Conservation (phyloP, 2,797 vertebrate species). For the Sebastes vulpes region DNA sequence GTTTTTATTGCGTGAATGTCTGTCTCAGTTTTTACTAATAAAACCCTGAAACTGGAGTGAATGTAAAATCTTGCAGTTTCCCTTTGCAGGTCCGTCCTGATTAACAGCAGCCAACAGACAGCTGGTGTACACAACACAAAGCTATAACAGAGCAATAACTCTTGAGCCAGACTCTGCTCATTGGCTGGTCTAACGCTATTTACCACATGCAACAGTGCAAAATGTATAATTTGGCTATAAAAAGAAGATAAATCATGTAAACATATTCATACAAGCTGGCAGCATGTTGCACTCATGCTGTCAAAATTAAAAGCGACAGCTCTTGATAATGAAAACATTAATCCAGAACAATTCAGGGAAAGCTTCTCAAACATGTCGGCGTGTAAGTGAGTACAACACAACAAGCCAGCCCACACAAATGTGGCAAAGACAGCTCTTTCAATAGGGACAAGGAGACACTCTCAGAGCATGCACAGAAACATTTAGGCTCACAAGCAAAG, state of each 20-base stretch:
- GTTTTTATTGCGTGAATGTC: neutral
- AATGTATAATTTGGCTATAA: constrained; percentile 1
- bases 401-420: neutral
- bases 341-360: neutral
- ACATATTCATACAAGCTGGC: neutral
- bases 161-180: neutral
- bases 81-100: neutral
- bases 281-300: neutral
- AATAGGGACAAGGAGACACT: neutral
- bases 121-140: neutral
- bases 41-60: neutral
- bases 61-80: neutral
- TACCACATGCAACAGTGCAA: neutral
- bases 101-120: neutral
- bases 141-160: neutral
- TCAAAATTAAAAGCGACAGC: neutral
- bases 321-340: neutral
- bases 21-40: neutral
- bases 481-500: neutral
- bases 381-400: neutral
- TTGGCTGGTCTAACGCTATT: neutral
- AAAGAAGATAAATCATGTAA: neutral
- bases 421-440: neutral
- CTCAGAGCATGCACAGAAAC: neutral
- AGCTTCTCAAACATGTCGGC: neutral